phyloP scores from a whole-genome alignment of 2,113 vertebrate genomes.

The Spheniscus mendiculus region DNA sequence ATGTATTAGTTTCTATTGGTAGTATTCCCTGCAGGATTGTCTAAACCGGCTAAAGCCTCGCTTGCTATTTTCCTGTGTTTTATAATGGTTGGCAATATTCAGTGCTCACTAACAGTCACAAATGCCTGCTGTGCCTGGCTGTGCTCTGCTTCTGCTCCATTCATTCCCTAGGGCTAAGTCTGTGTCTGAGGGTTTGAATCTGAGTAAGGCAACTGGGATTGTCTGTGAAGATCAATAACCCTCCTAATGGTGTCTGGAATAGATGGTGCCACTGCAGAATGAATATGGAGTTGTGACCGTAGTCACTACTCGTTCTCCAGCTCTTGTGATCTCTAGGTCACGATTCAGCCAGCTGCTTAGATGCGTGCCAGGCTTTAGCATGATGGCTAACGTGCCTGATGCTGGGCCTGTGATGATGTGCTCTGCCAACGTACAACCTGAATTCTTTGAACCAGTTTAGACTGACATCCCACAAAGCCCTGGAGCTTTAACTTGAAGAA shows the following conservation, averaged over 20 bases:
- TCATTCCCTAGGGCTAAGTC: background rate
- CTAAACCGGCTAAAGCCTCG: background rate
- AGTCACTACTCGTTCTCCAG: background rate
- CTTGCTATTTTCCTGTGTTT: background rate
- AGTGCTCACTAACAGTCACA: background rate
- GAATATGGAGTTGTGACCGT: background rate
- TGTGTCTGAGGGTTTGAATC: background rate
- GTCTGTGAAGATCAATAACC: background rate
- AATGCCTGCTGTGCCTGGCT: background rate
- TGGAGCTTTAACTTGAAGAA: background rate
- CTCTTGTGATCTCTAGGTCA: background rate
- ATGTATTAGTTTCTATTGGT: background rate
- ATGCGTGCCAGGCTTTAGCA: background rate
- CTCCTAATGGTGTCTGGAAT: background rate
- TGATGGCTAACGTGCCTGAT: rapidly evolving
- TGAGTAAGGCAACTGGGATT: background rate
- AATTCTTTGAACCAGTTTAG: background rate
- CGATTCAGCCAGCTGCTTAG: background rate
- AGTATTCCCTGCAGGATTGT: background rate
- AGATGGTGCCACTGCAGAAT: background rate
- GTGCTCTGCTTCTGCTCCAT: background rate
- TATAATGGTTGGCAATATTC: background rate
- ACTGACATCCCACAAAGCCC: background rate
- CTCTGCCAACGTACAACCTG: background rate
- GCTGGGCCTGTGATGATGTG: background rate